A percentile compares a stretch with the other conserved stretches of the same genome.
Evolutionary conservation across 2,888 invertebrate genomes (phyloP).

Genomic region (Drosophila meridionalis): DNA sequence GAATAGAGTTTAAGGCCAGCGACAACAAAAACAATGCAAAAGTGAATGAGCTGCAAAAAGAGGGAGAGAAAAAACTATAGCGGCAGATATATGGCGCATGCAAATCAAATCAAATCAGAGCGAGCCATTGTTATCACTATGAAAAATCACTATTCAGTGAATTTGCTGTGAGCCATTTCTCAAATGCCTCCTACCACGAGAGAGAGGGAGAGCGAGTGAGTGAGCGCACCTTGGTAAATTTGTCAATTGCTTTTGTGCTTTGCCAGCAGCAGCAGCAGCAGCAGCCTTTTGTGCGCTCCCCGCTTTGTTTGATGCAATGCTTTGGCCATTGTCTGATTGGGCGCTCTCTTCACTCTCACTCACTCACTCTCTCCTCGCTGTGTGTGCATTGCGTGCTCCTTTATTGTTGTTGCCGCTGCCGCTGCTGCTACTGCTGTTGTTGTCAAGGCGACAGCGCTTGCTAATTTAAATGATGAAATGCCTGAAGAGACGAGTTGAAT

Average conservation of each 20-base stretch:
- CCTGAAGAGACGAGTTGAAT: constrained; percentile 28
- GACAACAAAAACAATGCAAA: constrained; percentile 4
- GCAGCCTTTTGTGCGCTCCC: constrained; percentile 47
- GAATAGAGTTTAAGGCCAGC: neutral
- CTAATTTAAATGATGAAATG: constrained; percentile 74
- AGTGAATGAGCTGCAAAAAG: neutral
- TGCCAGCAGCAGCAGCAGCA: constrained; percentile 20
- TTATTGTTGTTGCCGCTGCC: constrained; percentile 43
- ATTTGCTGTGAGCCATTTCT: constrained; percentile 53
- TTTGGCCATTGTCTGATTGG: constrained; percentile 55
- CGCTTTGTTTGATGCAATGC: constrained; percentile 41
- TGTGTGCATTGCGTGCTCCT: constrained; percentile 46
- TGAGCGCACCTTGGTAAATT: constrained; percentile 54
- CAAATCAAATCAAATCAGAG: constrained; percentile 67
- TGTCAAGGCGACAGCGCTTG: constrained; percentile 61
- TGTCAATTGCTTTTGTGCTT: constrained; percentile 56
- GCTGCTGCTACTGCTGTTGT: constrained; percentile 26
- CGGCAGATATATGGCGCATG: constrained; percentile 37
- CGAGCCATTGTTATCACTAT: constrained; percentile 60
- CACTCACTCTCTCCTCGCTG: neutral
- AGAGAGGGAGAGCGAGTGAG: neutral
- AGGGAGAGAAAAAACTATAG: constrained; percentile 1
- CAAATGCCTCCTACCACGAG: constrained; percentile 36
- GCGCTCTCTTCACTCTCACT: constrained; percentile 11
- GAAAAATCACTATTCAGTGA: constrained; percentile 66